A percentile compares a stretch with the other conserved stretches of the same genome.
Evolutionary conservation across 2,888 invertebrate species (phyloP).

Genomic region (Girardia tigrina): DNA sequence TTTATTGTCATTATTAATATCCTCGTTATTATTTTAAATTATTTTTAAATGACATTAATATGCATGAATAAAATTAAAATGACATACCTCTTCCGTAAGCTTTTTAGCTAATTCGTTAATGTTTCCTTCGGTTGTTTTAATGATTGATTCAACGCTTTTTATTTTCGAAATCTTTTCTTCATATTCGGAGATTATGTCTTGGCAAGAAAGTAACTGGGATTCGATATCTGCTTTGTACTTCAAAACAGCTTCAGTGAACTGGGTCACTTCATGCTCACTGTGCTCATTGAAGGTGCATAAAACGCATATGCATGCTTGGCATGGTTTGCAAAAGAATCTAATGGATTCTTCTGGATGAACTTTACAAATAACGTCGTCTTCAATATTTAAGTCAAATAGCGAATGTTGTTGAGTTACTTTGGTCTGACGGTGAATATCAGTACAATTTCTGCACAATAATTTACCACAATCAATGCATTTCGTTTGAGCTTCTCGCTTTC

Average conservation of each 20-base stretch:
- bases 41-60: no score
- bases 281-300: constrained; percentile 51
- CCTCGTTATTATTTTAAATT: no score
- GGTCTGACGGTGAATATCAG: constrained; percentile 47
- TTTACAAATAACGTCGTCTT: constrained; percentile 51
- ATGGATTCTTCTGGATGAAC: constrained; percentile 50
- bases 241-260: constrained; percentile 46
- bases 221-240: constrained; percentile 49
- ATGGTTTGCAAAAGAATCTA: constrained; percentile 50
- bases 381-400: constrained; percentile 50
- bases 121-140: constrained; percentile 47
- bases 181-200: constrained; percentile 44
- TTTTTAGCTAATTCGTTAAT: constrained; percentile 47
- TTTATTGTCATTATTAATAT: no score
- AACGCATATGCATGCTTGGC: constrained; percentile 48
- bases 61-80: neutral
- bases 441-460: constrained; percentile 48
- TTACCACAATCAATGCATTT: constrained; percentile 51
- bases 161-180: constrained; percentile 44
- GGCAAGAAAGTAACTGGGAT: constrained; percentile 43
- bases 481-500: constrained; percentile 42
- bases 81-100: constrained; percentile 43
- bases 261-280: constrained; percentile 47
- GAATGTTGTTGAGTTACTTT: constrained; percentile 50
- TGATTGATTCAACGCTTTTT: constrained; percentile 44